A percentile compares a stretch with the other conserved stretches of the same genome.
Evolutionary conservation across 2,888 invertebrate species (phyloP).

Genomic region (Germaria angustata): DNA sequence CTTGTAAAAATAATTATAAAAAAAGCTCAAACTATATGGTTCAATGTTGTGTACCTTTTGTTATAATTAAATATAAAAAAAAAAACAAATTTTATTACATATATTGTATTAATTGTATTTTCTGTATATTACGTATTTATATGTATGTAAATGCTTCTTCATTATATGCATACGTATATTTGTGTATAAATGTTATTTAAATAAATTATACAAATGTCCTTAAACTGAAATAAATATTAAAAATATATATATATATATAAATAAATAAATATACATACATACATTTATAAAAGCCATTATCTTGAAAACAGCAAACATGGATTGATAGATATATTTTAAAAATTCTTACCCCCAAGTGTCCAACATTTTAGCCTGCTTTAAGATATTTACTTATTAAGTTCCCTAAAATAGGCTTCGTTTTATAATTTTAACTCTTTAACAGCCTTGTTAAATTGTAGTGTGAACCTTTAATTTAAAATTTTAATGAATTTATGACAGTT

Average conservation of each 20-base stretch:
- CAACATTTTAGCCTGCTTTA: constrained; percentile 2
- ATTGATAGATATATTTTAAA: background rate
- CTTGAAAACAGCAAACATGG: background rate
- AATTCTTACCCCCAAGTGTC: background rate
- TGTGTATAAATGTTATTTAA: constrained; percentile 72
- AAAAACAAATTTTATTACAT: constrained; percentile 36
- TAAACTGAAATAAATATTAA: background rate
- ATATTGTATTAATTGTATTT: constrained; percentile 36
- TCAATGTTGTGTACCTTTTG: constrained; percentile 66
- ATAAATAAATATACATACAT: background rate
- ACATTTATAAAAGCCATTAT: background rate
- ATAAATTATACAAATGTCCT: constrained; percentile 7
- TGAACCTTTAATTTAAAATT: background rate
- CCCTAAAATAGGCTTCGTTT: constrained; percentile 8
- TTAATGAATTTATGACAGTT: background rate
- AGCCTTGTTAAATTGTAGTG: background rate
- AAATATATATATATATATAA: background rate
- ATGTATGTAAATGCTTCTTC: constrained; percentile 36
- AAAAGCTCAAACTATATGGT: constrained; percentile 53
- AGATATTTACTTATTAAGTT: background rate
- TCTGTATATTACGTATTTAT: constrained; percentile 40
- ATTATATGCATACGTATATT: constrained; percentile 63
- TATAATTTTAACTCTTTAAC: background rate
- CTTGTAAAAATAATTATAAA: no score
- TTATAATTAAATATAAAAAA: constrained; percentile 45